Conservation (phyloP, 2,888 invertebrate genomes). For the Eupithecia inturbata region DNA sequence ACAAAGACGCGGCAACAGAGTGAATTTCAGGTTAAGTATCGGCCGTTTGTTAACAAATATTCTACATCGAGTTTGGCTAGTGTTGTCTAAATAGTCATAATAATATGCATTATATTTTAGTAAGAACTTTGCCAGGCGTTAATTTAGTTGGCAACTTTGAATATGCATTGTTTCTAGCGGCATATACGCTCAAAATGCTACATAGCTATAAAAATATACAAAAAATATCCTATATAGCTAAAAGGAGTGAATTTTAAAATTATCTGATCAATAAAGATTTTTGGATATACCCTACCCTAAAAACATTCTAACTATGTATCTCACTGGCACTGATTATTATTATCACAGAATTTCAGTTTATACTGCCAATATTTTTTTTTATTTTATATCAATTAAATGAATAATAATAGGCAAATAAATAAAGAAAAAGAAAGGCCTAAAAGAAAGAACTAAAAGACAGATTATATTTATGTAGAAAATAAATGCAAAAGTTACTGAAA, state of each 20-base stretch:
- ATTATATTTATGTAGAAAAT: not conserved
- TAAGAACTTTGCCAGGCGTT: not conserved
- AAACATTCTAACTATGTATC: not conserved
- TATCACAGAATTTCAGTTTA: conserved; percentile 57
- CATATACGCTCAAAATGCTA: conserved; percentile 19
- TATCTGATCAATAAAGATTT: conserved; percentile 1
- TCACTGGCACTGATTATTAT: conserved; percentile 66
- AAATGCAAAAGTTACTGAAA: not conserved
- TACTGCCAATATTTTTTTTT: not conserved
- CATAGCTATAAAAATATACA: not conserved
- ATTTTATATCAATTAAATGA: not conserved
- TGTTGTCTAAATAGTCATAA: no score
- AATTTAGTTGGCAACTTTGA: not conserved
- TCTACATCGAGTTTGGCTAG: no score
- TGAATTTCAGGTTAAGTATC: no score
- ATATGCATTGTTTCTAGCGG: not conserved
- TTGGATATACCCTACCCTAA: not conserved
- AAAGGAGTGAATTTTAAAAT: not conserved
- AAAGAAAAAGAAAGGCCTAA: not conserved
- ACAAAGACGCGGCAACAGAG: no score
- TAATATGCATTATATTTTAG: not conserved
- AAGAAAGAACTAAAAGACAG: not conserved
- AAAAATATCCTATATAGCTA: not conserved
- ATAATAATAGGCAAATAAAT: not conserved
- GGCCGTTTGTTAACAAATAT: no score